Evolutionary conservation across 2,113 vertebrate species (phyloP).

Genomic region (Balaeniceps rex): DNA sequence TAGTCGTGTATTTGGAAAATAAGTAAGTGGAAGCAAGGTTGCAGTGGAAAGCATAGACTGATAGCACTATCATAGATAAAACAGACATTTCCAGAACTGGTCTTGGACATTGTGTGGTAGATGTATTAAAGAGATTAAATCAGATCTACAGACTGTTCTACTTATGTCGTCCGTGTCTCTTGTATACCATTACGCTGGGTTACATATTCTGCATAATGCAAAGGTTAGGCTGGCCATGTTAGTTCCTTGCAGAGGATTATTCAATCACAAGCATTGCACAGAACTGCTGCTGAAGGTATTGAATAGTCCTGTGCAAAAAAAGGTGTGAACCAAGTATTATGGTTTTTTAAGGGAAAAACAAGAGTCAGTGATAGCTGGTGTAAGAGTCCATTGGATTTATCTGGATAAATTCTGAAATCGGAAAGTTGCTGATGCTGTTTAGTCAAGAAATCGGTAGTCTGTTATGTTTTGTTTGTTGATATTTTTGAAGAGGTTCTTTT

Average conservation of each 20-base stretch:
- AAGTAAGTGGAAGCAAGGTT: neutral
- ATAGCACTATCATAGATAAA: neutral
- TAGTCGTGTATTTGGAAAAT: neutral
- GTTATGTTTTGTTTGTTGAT: neutral
- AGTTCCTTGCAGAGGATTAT: neutral
- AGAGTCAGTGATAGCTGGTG: neutral
- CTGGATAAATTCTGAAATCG: neutral
- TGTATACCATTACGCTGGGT: neutral
- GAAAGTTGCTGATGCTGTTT: neutral
- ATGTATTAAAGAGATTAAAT: neutral
- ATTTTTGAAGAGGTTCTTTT: neutral
- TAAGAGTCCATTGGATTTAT: neutral
- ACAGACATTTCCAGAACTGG: neutral
- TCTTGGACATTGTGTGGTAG: neutral
- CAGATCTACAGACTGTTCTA: neutral
- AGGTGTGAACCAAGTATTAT: neutral
- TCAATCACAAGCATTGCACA: neutral
- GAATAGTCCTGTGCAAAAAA: neutral
- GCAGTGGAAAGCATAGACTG: neutral
- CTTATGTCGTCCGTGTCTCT: fast-evolving
- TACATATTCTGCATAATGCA: neutral
- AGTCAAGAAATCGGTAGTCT: neutral
- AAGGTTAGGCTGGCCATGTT: neutral
- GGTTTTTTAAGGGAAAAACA: neutral
- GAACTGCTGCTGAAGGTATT: neutral